Evolutionary conservation across 2,888 invertebrate genomes (phyloP), one percentile per base, ranked within the genome.

Genomic region (Yponomeuta sedellus): DNA sequence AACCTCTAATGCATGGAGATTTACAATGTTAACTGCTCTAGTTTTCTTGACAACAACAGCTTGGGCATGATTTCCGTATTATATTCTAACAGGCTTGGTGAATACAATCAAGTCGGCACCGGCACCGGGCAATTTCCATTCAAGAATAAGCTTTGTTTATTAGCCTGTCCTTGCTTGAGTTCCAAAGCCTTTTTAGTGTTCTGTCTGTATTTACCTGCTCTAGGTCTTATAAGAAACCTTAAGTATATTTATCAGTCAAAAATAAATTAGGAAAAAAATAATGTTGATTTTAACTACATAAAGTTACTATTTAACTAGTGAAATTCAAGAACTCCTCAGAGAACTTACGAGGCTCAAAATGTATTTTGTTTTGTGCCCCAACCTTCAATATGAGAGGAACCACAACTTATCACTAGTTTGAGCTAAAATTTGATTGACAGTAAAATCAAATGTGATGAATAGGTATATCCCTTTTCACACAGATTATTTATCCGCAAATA

Each of bases 121-220:
- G 10, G n/a, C n/a, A n/a, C 34, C 8, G 5, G 59, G 19, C 62
- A 34, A 39, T 62, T 62, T 34, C 62, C 62, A 62, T 62, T 62
- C 62, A 62, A 39, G 59, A 25, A 59, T 12, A 59, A 39, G 19
- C 59, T 59, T 59, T 25, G 20, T 39, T 34, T 19, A 22, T 22
- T 10, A 63, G 19, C 34, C 68, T 70, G 75, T 74, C 77, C 77
- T 77, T 77, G 76, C 68, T 66, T 65, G 65, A 59, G 59, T 68
- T 69, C 66, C 73, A 77, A 75, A 76, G 74, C 73, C 73, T 76
- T 76, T 73, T 75, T 52, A 52, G 44, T 4, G 12, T 52, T 52
- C 16, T 8, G 34, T 34, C 34, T 8, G 10, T 34, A 34, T 8
- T 34, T 8, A 34, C 6, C 8, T 34, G 8, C 34, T 34, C 34